Base-by-base conservation (phyloP, 2,888 invertebrate genomes). In the Leistus spinibarbis region DNA sequence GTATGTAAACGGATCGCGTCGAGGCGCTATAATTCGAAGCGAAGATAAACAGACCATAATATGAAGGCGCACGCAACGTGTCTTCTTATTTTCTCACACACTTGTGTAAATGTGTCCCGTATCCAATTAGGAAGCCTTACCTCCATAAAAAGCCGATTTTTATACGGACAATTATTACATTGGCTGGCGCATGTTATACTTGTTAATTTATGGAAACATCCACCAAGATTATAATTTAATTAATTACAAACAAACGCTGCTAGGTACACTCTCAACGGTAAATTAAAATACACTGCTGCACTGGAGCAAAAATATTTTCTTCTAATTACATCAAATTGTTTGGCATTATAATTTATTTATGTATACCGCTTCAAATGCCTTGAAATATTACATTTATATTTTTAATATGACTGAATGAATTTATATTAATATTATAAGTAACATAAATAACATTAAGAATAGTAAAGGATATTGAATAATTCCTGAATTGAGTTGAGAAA, bases 31-130 rank as follows among this genome's bases (percentile, higher is more conserved):
- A 82, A 81, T 81, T 82, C 81, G 77, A 81, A 81, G 80, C 79
- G 79, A 82, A 82, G 81, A 82, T 81, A 83, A 83, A 83, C 82
- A 82, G 67, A 73, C 40, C 62, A 60, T 66, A 24, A 13, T 57
- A 19, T n/a, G n/a, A n/a, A n/a, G n/a, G 57, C 53, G 40, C 24
- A 73, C 56, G 73, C 73, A 54, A 40, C 40, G n/a, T n/a, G n/a
- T n/a, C n/a, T n/a, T n/a, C 40, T 40, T 40, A 60, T 66, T 73
- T 60, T 60, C 24, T 60, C 53, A 23, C 67, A 62, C 60, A 60
- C 10, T 9, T 22, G 54, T 53, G 56, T 16, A 60, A 60, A 60
- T 19, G 19, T 60, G 3, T 60, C 22, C 22, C 60, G 16, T 22
- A 60, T 60, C 20, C 17, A 22, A 60, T 60, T 60, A 60, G 2